These are phyloP conservation scores for Isaurus tuberculatus DNA, from an alignment of 92 coral and sea anemone genomes.

Conservation along the genomic window DNA sequence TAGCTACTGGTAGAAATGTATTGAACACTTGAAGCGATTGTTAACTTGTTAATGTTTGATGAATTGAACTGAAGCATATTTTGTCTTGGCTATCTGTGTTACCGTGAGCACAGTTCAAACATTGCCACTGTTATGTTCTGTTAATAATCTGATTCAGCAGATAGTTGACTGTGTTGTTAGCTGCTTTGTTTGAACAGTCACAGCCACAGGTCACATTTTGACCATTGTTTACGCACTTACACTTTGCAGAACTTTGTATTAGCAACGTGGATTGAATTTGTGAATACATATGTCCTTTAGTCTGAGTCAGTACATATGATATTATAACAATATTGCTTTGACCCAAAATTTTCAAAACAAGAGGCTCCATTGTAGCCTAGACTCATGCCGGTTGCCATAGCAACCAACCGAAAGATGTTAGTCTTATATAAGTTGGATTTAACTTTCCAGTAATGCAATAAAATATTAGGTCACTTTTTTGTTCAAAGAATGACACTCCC, in stretches of 20 bases:
- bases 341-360: too few species aligned
- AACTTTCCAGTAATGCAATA: too few species aligned
- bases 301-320: constrained; percentile 25
- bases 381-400: too few species aligned
- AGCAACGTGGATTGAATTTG: constrained; percentile 26
- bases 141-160: constrained; percentile 26
- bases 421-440: too few species aligned
- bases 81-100: constrained; percentile 25
- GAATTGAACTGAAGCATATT: constrained; percentile 24
- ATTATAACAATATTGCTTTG: constrained; percentile 24
- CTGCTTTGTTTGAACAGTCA: constrained; percentile 27
- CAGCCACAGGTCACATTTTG: constrained; percentile 32
- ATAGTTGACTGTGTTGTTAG: constrained; percentile 28
- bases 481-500: too few species aligned
- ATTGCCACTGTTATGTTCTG: constrained; percentile 30
- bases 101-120: constrained; percentile 19
- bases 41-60: constrained; percentile 17
- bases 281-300: constrained; percentile 28
- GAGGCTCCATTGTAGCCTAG: too few species aligned
- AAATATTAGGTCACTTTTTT: too few species aligned
- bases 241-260: constrained; percentile 22
- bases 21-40: constrained; percentile 21
- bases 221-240: constrained; percentile 12
- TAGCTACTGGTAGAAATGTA: constrained; percentile 24
- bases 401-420: too few species aligned